These are phyloP conservation scores for Leucozona laternaria DNA, from an alignment of 2,888 invertebrate genomes.

Conservation along the genomic window DNA sequence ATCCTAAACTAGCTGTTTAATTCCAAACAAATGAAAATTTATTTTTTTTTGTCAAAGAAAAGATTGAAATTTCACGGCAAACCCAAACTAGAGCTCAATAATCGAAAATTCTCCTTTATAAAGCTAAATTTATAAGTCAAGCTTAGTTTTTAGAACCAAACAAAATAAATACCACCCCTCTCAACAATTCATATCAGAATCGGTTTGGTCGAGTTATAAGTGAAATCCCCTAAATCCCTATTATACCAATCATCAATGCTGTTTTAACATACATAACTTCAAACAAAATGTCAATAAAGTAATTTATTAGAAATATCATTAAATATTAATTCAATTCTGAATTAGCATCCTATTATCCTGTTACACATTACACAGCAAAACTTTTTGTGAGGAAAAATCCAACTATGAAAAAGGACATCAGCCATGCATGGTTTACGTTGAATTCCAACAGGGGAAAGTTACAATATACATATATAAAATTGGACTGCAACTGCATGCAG, in stretches of 20 bases:
- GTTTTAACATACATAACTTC: neutral
- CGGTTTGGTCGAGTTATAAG: neutral
- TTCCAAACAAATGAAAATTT: too few relatives aligned
- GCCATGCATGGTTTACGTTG: slow-evolving; percentile 45
- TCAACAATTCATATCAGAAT: neutral
- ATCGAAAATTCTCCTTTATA: too few relatives aligned
- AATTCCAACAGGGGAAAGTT: slow-evolving; percentile 24
- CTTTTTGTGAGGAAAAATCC: slow-evolving; percentile 5
- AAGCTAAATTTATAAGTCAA: too few relatives aligned
- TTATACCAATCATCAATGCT: neutral
- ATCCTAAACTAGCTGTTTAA: too few relatives aligned
- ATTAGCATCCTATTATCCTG: slow-evolving; percentile 70
- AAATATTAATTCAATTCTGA: slow-evolving; percentile 49
- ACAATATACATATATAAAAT: neutral
- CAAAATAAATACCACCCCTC: too few relatives aligned
- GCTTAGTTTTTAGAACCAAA: too few relatives aligned
- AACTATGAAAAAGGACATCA: slow-evolving; percentile 46
- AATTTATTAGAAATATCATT: slow-evolving; percentile 68
- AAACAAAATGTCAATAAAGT: slow-evolving; percentile 47
- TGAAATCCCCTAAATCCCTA: neutral
- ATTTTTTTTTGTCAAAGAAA: too few relatives aligned
- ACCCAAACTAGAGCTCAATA: too few relatives aligned
- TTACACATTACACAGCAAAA: slow-evolving; percentile 30
- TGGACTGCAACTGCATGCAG: slow-evolving; percentile 3
- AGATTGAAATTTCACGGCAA: too few relatives aligned